These are phyloP conservation scores for Quiscalus mexicanus DNA, from an alignment of 2,113 vertebrate genomes.

Conservation along the genomic window DNA sequence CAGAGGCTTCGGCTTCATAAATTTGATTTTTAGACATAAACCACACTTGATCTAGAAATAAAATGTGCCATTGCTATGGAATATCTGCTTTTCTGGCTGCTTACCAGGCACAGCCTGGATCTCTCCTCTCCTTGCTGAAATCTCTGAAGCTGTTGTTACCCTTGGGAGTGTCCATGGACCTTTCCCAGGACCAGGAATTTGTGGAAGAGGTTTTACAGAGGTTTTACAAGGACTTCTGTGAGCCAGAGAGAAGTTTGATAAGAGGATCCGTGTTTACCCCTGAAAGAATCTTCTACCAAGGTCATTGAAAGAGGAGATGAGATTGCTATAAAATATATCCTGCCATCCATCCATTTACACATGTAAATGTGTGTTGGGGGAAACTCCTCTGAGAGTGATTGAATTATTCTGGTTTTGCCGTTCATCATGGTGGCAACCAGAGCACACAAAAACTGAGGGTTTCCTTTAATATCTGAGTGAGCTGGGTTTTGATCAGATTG, in stretches of 20 bases:
- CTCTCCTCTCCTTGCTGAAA: not conserved
- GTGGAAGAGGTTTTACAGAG: not conserved
- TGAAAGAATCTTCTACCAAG: not conserved
- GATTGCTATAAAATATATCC: not conserved
- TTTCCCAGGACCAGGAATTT: too few relatives aligned
- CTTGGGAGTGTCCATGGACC: not conserved
- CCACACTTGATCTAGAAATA: not conserved
- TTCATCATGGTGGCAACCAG: not conserved
- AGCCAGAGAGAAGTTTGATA: not conserved
- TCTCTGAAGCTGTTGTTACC: not conserved
- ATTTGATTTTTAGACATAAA: not conserved
- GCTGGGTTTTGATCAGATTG: not conserved
- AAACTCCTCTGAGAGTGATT: not conserved
- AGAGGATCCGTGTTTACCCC: not conserved
- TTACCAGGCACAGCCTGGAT: not conserved
- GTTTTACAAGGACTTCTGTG: not conserved
- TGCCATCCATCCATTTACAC: not conserved
- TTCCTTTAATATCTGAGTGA: not conserved
- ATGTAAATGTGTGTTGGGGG: not conserved
- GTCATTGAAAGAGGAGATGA: not conserved
- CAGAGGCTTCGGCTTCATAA: not conserved
- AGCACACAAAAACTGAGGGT: not conserved
- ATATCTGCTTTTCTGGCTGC: not conserved
- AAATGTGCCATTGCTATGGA: not conserved
- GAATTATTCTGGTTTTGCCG: not conserved